Base-by-base conservation (phyloP, 2,797 vertebrate species). In the Mycteria americana region DNA sequence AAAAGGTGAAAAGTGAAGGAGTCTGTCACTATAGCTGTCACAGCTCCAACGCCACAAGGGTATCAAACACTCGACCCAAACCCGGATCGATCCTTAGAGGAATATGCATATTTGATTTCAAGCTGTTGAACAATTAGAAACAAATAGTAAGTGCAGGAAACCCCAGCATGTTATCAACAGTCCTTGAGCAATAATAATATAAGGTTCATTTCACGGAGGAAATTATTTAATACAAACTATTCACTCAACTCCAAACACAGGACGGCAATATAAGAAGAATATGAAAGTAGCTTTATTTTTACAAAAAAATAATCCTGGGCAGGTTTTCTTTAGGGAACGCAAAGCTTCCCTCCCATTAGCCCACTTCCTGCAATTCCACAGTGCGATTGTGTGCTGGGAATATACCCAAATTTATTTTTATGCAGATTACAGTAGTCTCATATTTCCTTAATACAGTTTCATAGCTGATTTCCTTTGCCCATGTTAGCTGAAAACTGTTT, bases 401-500 rank as follows among this genome's bases (percentile, higher is more conserved):
- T 96, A 94, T 75, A 93, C 93, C 81, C 92, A 97, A 90, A 95
- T 94, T 95, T 97, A 94, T 97, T 97, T 96, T 96, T 97, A 95
- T 95, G 96, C 92, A 96, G 96, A 97, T 96, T 95, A 95, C 35
- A 19, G 85, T 79, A 91, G 89, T 96, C 63, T 96, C 95, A 80
- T 88, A 87, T 97, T 96, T 96, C 95, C 78, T 86, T 96, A 93
- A 90, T 89, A 92, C n/a, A 82, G 93, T 92, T 95, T 96, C 92
- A 88, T 94, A 93, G 73, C 50, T 57, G 62, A 96, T 95, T 96
- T 96, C 96, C 92, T 97, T 92, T 90, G 90, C 88, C 85, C 85
- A 79, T 25, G 63, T 84, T 93, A 88, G 69, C 88, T 69, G 48
- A 82, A 96, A 95, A 94, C 89, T 89, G 63, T 89, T 96, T 85